Evolutionary conservation across 2,113 vertebrate genomes (phyloP).

Genomic region (Lagopus leucura): DNA sequence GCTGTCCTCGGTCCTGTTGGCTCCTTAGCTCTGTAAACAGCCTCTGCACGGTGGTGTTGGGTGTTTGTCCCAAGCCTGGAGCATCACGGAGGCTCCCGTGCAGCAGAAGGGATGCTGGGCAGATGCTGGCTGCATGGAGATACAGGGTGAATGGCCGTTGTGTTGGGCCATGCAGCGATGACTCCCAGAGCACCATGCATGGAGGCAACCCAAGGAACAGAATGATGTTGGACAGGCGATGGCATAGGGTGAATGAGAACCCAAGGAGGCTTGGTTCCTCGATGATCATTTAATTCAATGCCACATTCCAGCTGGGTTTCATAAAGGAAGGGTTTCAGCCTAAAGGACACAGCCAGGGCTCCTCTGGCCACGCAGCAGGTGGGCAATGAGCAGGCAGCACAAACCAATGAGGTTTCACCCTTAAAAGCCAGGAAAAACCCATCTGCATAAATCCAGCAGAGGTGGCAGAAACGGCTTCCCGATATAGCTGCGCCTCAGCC

Average conservation of each 20-base stretch:
- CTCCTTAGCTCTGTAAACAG: conserved; percentile 36
- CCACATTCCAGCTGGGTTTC: background rate
- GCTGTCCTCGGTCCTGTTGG: background rate
- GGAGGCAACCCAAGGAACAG: too few relatives aligned
- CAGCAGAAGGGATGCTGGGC: background rate
- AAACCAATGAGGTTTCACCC: background rate
- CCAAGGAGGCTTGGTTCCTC: background rate
- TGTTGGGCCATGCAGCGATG: too few relatives aligned
- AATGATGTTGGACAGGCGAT: background rate
- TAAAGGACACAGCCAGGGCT: background rate
- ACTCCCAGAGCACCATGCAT: too few relatives aligned
- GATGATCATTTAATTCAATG: too few relatives aligned
- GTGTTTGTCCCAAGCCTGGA: background rate
- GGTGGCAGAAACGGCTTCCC: conserved; percentile 59
- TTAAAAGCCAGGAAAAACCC: background rate
- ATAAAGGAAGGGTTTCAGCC: background rate
- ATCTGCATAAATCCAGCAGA: conserved; percentile 53
- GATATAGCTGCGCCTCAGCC: conserved; percentile 51
- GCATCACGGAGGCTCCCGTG: background rate
- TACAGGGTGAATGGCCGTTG: too few relatives aligned
- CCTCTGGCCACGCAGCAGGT: background rate
- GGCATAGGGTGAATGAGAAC: background rate
- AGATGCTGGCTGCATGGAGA: too few relatives aligned
- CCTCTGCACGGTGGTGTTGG: background rate
- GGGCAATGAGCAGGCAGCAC: background rate